Conservation (phyloP, 2,797 vertebrate species). For the Chaenodraco wilsoni region DNA sequence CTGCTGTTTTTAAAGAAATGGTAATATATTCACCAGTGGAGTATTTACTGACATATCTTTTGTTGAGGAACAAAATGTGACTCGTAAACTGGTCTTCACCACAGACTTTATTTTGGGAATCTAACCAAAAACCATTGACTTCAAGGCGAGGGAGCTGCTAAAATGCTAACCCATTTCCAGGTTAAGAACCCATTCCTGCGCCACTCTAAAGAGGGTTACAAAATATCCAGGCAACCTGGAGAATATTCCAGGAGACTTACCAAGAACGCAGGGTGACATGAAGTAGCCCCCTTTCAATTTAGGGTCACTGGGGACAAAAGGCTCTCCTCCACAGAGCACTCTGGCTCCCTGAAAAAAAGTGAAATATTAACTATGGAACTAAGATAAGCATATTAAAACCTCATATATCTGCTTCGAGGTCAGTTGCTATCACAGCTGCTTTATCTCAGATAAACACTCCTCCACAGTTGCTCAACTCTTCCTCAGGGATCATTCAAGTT, state of each 20-base stretch:
- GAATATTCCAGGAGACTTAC: constrained; percentile 70
- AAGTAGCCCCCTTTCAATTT: constrained; percentile 92
- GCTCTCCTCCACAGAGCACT: constrained; percentile 92
- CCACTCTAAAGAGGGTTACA: background rate
- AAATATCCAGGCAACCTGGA: background rate
- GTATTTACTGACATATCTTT: no score
- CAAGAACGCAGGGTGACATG: constrained; percentile 92
- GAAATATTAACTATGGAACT: background rate
- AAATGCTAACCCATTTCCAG: no score
- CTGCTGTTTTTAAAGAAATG: no score
- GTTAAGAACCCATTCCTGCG: no score
- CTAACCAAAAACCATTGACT: no score
- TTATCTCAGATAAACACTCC: constrained; percentile 4
- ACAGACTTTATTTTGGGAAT: no score
- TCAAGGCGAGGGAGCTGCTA: no score
- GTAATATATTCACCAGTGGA: no score
- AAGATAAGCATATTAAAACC: background rate
- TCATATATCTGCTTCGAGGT: background rate
- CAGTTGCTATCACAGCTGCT: background rate
- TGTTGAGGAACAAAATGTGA: no score
- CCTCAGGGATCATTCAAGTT: background rate
- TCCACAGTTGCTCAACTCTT: background rate
- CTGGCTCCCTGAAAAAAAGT: constrained; percentile 86
- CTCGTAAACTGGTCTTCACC: no score
- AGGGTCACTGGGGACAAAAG: constrained; percentile 86